Base-by-base conservation (phyloP, 2,113 vertebrate species). In the Oxyura jamaicensis region DNA sequence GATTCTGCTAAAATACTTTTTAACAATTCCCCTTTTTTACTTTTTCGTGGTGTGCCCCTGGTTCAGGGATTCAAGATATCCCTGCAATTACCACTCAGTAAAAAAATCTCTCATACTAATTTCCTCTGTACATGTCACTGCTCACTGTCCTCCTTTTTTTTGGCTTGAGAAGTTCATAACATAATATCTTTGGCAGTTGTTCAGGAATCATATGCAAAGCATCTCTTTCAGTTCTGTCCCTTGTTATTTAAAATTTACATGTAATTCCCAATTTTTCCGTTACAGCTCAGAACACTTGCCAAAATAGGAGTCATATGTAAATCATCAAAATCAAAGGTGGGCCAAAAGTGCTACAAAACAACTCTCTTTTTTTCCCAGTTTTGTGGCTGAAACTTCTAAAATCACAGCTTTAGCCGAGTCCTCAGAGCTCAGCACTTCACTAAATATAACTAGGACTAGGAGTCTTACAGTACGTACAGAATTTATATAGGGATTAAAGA, bases 171-270 rank as follows among this genome's bases (percentile, higher is more conserved):
- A 56, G 36, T 22, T 19, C 41, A 7, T 95, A 84, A 88, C 60
- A 65, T 94, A 74, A 71, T 93, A 20, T 94, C 65, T 88, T 97
- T 97, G 93, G 93, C 91, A 96, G 39, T 23, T 79, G 31, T 90
- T 93, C 68, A 84, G 63, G n/a, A 93, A 66, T 91, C 91, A 83
- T 83, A 97, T 96, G 42, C 48, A 86, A 88, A 87, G 11, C 25
- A 60, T 55, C 28, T 82, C 65, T 78, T 93, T 79, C 89, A 93
- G 90, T 39, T 9, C 17, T 79, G 31, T 92, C 84, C 55, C 78
- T 92, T 69, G 83, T 73, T 88, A 83, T 91, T 67, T 91, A 55
- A 88, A 88, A 94, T 95, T 90, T 95, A 68, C 86, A 79, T 94
- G 73, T 93, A 73, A 85, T 63, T 96, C 69, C 65, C 35, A 81